Conservation (phyloP, 2,113 vertebrate genomes). For the Oxyura jamaicensis region DNA sequence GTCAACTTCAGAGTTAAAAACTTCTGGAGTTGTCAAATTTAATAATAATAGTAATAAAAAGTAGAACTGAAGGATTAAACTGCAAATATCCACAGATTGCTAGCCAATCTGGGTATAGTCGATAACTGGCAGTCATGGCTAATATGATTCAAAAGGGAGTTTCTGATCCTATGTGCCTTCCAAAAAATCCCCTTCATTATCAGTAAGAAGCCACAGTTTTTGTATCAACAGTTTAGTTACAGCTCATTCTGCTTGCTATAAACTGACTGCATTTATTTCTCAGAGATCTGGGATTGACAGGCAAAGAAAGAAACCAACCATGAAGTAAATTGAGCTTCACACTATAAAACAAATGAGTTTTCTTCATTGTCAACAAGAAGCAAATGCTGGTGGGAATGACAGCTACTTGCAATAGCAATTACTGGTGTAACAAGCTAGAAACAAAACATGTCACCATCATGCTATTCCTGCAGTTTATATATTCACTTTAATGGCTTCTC, state of each 20-base stretch:
- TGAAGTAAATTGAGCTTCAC: slow-evolving; percentile 61
- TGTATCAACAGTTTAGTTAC: slow-evolving; percentile 8
- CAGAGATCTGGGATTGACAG: slow-evolving; percentile 16
- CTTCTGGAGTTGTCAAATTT: neutral
- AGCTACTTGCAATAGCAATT: slow-evolving; percentile 53
- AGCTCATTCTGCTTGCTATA: slow-evolving; percentile 18
- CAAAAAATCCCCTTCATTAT: neutral
- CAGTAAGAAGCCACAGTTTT: neutral
- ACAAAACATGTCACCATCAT: slow-evolving; percentile 38
- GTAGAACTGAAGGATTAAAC: neutral
- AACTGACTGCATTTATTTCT: slow-evolving; percentile 8
- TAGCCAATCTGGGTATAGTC: neutral
- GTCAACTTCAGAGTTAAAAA: neutral
- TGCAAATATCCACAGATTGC: neutral
- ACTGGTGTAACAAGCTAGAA: slow-evolving; percentile 64
- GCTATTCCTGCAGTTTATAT: neutral
- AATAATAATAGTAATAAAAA: neutral
- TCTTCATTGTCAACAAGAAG: slow-evolving; percentile 55
- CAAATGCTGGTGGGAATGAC: slow-evolving; percentile 39
- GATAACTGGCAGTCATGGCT: neutral
- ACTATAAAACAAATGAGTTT: slow-evolving; percentile 56
- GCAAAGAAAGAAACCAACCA: slow-evolving; percentile 45
- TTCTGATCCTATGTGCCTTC: neutral
- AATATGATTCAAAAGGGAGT: neutral
- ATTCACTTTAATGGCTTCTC: slow-evolving; percentile 7